Conservation (phyloP, 37 sponge, comb jelly and placozoan species). For the Ianthella basta region DNA sequence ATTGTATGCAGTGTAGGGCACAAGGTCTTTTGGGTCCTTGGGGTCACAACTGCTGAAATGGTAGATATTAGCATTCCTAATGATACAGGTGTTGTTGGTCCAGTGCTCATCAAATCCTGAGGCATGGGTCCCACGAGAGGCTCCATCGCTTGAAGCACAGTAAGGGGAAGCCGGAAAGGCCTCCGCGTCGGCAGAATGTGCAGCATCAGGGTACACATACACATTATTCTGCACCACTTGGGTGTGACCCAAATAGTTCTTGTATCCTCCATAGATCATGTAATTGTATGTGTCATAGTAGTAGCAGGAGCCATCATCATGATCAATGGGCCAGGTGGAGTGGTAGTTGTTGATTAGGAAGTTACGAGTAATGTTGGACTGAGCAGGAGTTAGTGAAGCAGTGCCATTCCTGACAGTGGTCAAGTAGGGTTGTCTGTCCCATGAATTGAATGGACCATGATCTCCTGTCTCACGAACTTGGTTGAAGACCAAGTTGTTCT, state of each 20-base stretch:
- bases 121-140: conserved; percentile 22
- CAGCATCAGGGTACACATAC: conserved; percentile 53
- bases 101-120: conserved; percentile 63
- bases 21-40: conserved; percentile 25
- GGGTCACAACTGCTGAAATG: conserved; percentile 40
- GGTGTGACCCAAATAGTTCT: conserved; percentile 57
- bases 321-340: conserved; percentile 58
- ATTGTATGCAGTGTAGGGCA: conserved; percentile 57
- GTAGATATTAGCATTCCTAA: conserved; percentile 54
- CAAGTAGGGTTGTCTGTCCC: conserved; percentile 61
- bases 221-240: conserved; percentile 44
- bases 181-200: not conserved
- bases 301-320: conserved; percentile 67
- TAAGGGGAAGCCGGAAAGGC: conserved; percentile 23
- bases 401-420: conserved; percentile 20
- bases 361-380: conserved; percentile 35
- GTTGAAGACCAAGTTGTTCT: conserved; percentile 61
- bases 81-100: conserved; percentile 63
- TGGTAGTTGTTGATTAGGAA: conserved; percentile 64
- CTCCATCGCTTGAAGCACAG: conserved; percentile 61
- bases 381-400: conserved; percentile 45
- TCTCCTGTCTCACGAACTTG: conserved; percentile 64
- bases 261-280: conserved; percentile 62
- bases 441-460: conserved; percentile 64
- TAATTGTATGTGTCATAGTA: conserved; percentile 60